Base-by-base conservation (phyloP, 2,797 vertebrate genomes). In the Enteromius trimaculatus region DNA sequence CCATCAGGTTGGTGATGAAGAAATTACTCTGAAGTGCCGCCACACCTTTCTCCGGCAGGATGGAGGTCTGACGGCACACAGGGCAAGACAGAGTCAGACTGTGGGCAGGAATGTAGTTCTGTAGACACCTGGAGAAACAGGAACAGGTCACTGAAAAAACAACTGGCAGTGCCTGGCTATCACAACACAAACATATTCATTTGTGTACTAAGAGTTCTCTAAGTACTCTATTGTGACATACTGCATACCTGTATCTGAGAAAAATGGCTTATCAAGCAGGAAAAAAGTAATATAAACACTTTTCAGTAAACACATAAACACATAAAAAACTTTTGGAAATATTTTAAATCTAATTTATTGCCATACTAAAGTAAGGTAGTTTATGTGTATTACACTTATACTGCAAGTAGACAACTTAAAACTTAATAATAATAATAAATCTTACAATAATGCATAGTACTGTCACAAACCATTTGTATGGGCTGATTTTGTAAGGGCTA, bases 1-100 rank as follows among this genome's bases (percentile, higher is more conserved):
- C 98, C 97, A 99, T 99, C 92, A 99, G 96, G 96, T 98, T 99
- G 81, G 97, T 99, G 92, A 99, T 99, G 91, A 99, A 99, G 94
- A 99, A 99, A 92, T 99, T 99, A 90, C 97, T 98, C 93, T 99
- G 98, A 79, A 99, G 95, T 0, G 98, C 98, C 75, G 96, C 96
- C 93, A 99, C 98, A 80, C 98, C 98, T 87, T 97, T 98, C 95
- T 99, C 98, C 81, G 98, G 98, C 88, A 99, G 95, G 94, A 99
- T 98, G 80, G 98, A 99, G 74, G 98, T 99, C 95, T 99, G 98
- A 84, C 97, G 96, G 92, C 98, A 99, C 92, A 99, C 97, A 0
- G 97, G 98, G 91, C 98, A 99, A 85, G 97, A 98, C 88, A 99
- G 94, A 31, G 98, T 99, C 92, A 98, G 94, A 88, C 98, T 98